Evolutionary conservation across 1,140 invertebrate species (phyloP).

Genomic region (Bilobella aurantiaca): DNA sequence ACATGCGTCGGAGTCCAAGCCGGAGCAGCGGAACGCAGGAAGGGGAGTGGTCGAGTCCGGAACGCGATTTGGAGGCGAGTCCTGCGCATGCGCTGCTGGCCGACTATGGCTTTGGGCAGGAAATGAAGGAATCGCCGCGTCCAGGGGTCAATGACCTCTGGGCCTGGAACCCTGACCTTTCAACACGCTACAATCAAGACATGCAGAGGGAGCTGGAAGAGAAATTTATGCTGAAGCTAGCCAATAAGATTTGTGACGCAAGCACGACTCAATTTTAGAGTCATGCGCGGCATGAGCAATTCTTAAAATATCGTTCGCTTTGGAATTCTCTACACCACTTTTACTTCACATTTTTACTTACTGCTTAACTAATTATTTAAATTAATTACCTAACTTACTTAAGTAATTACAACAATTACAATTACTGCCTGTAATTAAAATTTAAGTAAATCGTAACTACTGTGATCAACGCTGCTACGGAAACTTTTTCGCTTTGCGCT

Average conservation of each 20-base stretch:
- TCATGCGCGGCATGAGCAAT: too few relatives aligned
- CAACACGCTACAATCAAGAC: conserved; percentile 70
- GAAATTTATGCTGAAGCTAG: conserved; percentile 56
- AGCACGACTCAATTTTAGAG: background rate
- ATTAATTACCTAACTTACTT: too few relatives aligned
- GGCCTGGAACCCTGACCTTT: conserved; percentile 57
- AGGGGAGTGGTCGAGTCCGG: background rate
- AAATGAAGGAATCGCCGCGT: background rate
- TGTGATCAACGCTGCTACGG: background rate
- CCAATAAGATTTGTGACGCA: conserved; percentile 42
- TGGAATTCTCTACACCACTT: background rate
- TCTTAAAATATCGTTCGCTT: too few relatives aligned
- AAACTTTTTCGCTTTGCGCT: background rate
- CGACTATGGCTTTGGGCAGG: background rate
- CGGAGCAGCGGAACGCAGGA: background rate
- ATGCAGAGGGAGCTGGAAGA: conserved; percentile 71
- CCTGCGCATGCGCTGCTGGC: background rate
- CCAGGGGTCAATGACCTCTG: conserved; percentile 15
- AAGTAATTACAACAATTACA: background rate
- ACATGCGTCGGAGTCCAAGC: background rate
- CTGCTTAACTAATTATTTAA: too few relatives aligned
- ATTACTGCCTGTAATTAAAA: background rate
- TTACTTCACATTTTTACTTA: too few relatives aligned
- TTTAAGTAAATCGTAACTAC: too few relatives aligned
- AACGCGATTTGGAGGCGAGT: background rate